phyloP scores from a whole-genome alignment of 1,140 invertebrate species.

The Zaprionus nigranus region DNA sequence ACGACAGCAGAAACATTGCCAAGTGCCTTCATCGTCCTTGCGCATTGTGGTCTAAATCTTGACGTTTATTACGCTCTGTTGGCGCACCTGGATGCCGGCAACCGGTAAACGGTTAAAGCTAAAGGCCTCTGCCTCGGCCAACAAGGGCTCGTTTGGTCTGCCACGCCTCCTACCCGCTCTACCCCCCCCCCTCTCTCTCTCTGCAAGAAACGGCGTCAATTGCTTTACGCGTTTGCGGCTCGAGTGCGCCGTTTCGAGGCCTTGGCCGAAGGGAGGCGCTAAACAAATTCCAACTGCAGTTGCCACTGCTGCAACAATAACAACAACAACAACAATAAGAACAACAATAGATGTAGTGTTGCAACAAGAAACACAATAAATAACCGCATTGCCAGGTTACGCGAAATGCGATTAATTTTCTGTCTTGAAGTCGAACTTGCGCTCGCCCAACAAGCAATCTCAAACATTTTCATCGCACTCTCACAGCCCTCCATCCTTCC shows the following conservation, averaged over 20 bases:
- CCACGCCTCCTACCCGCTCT: not conserved
- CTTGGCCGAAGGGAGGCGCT: slow-evolving; percentile 58
- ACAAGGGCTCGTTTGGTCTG: not conserved
- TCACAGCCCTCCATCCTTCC: not conserved
- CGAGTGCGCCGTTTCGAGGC: slow-evolving; percentile 45
- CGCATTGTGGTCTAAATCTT: slow-evolving; percentile 67
- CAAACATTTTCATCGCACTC: slow-evolving; percentile 14
- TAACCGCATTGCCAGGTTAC: slow-evolving; percentile 38
- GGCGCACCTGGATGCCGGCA: slow-evolving; percentile 44
- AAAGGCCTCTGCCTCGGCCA: not conserved
- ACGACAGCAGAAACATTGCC: slow-evolving; percentile 11
- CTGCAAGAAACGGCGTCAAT: slow-evolving; percentile 35
- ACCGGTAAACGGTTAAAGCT: slow-evolving; percentile 37
- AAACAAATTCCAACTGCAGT: slow-evolving; percentile 53
- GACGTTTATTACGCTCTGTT: slow-evolving; percentile 78
- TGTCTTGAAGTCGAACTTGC: slow-evolving; percentile 9
- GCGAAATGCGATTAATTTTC: slow-evolving; percentile 35
- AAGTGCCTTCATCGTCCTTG: slow-evolving; percentile 15
- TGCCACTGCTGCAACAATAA: slow-evolving; percentile 15
- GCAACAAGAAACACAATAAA: slow-evolving; percentile 34
- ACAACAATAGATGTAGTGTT: not conserved
- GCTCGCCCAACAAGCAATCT: slow-evolving; percentile 35
- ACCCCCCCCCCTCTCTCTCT: not conserved
- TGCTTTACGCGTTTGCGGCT: slow-evolving; percentile 64
- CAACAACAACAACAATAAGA: not conserved